Base-by-base conservation (phyloP, 2,888 invertebrate genomes). In the Saturnia japonica region DNA sequence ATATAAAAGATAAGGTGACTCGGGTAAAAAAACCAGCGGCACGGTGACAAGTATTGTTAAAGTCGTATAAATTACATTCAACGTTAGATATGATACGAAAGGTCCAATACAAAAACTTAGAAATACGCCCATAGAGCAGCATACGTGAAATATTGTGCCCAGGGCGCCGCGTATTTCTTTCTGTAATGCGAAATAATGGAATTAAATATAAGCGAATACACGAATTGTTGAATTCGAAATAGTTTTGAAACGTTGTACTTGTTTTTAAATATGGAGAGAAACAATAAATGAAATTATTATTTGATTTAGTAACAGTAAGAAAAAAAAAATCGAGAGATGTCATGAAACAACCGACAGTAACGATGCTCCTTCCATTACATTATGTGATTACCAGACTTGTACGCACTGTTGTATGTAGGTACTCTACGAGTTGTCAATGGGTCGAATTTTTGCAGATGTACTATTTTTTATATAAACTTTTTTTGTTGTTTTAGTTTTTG, bases 111-210 rank as follows among this genome's bases (percentile, higher is more conserved):
- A 83, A n/a, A 91, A 70, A 79, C 86, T 87, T 12, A 78, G 78
- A 8, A 91, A 84, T 0, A 88, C 77, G 6, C 91, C 91, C 0
- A 88, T 71, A 0, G 89, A 88, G 19, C 86, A 85, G 72, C 87
- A 81, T 16, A 91, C 84, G 68, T 91, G 91, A 0, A 91, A 79
- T 0, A 91, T 82, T 0, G 88, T 85, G 1, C 91, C 90, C 0
- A 91, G 74, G 1, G 87, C 80, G 3, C 91, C 91, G 0, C 91
- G 86, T 45, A 90, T 80, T 68, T 89, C 88, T 82, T 88, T 91
- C 91, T 91, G 87, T 1, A 85, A 84, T 68, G 12, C 28, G 45
- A 70, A 69, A 16, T 45, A 40, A 43, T 51, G 16, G 34, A 28
- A 9, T 66, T 67, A 0, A 22, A 54, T 51, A n/a, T 7, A 3